phyloP scores from a whole-genome alignment of 1,140 invertebrate genomes.

The Nilaparvata lugens region DNA sequence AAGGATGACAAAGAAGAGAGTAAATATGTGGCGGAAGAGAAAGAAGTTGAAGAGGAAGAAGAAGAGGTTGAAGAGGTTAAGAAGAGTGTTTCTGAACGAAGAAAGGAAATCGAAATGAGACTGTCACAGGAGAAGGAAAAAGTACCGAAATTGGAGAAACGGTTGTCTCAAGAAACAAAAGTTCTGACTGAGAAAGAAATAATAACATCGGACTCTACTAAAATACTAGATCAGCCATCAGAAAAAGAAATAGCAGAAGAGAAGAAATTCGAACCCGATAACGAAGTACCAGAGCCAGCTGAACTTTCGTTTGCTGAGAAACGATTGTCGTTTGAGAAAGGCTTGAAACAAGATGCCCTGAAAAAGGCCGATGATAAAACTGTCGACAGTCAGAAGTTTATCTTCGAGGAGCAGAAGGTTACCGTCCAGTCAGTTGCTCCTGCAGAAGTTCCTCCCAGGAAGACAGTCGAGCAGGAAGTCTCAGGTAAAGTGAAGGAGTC shows the following conservation, averaged over 20 bases:
- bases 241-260: conserved; percentile 37
- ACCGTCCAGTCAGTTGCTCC: conserved; percentile 51
- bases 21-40: conserved; percentile 38
- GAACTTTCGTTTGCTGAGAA: conserved; percentile 27
- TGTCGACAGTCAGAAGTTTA: conserved; percentile 4
- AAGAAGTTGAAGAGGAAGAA: conserved; percentile 33
- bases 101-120: conserved; percentile 58
- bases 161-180: conserved; percentile 45
- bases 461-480: conserved; percentile 26
- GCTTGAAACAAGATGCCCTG: conserved; percentile 12
- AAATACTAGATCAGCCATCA: conserved; percentile 42
- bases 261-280: conserved; percentile 23
- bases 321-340: conserved; percentile 28
- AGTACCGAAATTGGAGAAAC: conserved; percentile 39
- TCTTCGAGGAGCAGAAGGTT: conserved; percentile 13
- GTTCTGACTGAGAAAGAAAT: conserved; percentile 15
- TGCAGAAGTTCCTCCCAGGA: conserved; percentile 29
- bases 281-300: conserved; percentile 17
- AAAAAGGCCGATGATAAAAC: conserved; percentile 7
- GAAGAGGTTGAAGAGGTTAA: conserved; percentile 39
- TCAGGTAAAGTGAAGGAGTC: conserved; percentile 5
- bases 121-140: conserved; percentile 44
- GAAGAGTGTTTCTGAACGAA: conserved; percentile 54
- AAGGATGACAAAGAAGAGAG: conserved; percentile 52
- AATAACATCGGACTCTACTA: conserved; percentile 33